Conservation (phyloP, 2,797 vertebrate species). For the Macropus fuliginosus region DNA sequence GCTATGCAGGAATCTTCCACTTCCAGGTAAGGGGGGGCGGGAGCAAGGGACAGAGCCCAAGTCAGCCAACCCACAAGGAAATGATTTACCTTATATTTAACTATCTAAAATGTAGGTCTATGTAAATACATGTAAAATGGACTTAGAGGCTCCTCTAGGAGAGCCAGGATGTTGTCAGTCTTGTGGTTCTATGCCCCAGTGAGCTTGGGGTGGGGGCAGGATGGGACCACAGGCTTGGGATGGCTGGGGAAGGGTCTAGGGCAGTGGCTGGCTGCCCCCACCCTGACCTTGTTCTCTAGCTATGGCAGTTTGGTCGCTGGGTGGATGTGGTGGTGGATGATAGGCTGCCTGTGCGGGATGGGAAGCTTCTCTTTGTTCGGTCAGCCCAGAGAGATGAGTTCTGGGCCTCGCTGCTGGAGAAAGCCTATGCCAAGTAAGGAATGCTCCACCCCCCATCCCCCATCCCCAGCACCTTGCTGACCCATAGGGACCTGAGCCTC, state of each 20-base stretch:
- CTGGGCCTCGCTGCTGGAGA: conserved; percentile 80
- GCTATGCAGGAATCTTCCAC: conserved; percentile 82
- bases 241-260: neutral
- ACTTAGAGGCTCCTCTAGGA: neutral
- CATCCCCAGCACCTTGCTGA: neutral
- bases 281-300: conserved; percentile 68
- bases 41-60: neutral
- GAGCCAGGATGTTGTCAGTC: accelerated
- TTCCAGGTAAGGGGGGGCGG: conserved; percentile 76
- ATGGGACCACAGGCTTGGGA: too few species aligned
- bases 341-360: conserved; percentile 81
- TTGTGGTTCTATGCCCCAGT: neutral
- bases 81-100: too few species aligned
- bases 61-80: too few species aligned
- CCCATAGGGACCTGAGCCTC: neutral
- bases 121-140: neutral
- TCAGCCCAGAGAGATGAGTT: conserved; percentile 82
- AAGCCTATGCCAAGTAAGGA: conserved; percentile 84
- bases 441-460: accelerated
- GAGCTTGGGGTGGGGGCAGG: neutral
- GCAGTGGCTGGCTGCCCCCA: accelerated
- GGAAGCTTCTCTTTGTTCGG: conserved; percentile 90
- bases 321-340: conserved; percentile 91
- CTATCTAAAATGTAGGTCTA: too few species aligned
- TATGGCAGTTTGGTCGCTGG: conserved; percentile 93